phyloP scores from a whole-genome alignment of 2,888 invertebrate genomes.

The Clitarchus hookeri region DNA sequence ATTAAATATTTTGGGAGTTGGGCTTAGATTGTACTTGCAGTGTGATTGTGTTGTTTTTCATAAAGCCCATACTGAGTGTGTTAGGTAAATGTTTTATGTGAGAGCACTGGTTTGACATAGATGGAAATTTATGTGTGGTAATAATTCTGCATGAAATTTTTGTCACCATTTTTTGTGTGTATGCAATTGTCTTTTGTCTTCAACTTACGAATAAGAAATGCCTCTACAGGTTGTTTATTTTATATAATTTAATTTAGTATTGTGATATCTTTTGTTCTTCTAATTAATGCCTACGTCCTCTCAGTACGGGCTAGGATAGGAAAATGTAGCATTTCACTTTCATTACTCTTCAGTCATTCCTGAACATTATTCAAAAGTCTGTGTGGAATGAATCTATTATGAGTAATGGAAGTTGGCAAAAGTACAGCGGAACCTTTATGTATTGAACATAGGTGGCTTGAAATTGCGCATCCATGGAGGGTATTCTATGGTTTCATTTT shows the following conservation, averaged over 20 bases:
- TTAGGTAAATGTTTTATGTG: background rate
- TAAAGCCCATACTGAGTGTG: background rate
- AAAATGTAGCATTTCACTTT: background rate
- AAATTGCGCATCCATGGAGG: too few relatives aligned
- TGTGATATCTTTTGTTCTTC: too few relatives aligned
- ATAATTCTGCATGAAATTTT: background rate
- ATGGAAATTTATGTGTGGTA: background rate
- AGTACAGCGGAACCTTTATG: too few relatives aligned
- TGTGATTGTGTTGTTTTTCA: conserved; percentile 29
- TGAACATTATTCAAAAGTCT: too few relatives aligned
- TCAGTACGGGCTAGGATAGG: background rate
- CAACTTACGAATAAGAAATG: too few relatives aligned
- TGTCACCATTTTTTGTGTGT: background rate
- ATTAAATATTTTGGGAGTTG: conserved; percentile 29
- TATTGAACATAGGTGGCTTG: too few relatives aligned
- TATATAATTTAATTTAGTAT: too few relatives aligned
- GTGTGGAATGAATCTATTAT: too few relatives aligned
- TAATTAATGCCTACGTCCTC: background rate
- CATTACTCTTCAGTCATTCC: too few relatives aligned
- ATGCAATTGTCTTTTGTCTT: background rate
- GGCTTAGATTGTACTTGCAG: conserved; percentile 41
- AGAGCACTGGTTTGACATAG: background rate
- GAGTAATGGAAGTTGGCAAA: too few relatives aligned
- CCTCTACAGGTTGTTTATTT: too few relatives aligned
- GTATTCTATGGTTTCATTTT: too few relatives aligned